phyloP scores from a whole-genome alignment of 2,888 invertebrate genomes.

The Philereme vetulata region DNA sequence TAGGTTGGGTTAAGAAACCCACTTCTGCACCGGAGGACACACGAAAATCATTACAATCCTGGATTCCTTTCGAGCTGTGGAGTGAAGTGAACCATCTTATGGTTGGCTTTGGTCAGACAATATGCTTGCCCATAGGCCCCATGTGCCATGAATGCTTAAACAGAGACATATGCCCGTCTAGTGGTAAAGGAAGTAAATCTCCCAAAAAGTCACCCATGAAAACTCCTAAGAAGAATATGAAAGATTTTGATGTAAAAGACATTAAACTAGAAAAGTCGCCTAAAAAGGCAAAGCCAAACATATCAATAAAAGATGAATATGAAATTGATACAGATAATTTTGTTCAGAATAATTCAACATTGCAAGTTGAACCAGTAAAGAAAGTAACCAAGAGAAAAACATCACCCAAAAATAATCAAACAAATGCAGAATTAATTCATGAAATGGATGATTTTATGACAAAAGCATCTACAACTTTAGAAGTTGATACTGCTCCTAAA shows the following conservation, averaged over 20 bases:
- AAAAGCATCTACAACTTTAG: conserved; percentile 2
- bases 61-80: conserved; percentile 95
- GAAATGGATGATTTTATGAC: conserved; percentile 9
- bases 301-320: conserved; percentile 16
- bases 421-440: conserved; percentile 2
- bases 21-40: conserved; percentile 95
- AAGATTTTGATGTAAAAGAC: conserved; percentile 38
- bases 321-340: conserved; percentile 1
- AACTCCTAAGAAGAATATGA: conserved; percentile 3
- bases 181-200: conserved; percentile 65
- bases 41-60: conserved; percentile 90
- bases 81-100: conserved; percentile 93
- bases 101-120: conserved; percentile 98
- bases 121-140: conserved; percentile 92
- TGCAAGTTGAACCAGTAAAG: conserved; percentile 11
- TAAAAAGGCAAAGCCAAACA: conserved; percentile 31
- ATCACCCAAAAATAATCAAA: conserved; percentile 14
- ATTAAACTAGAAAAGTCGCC: conserved; percentile 42
- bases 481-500: conserved; percentile 13
- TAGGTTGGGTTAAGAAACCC: conserved; percentile 91
- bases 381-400: conserved; percentile 12
- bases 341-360: conserved; percentile 2
- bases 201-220: conserved; percentile 62
- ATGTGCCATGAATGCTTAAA: conserved; percentile 93
- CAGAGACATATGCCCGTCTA: conserved; percentile 90